phyloP scores from a whole-genome alignment of 2,797 vertebrate species.

The Phrynocephalus vlangalii region DNA sequence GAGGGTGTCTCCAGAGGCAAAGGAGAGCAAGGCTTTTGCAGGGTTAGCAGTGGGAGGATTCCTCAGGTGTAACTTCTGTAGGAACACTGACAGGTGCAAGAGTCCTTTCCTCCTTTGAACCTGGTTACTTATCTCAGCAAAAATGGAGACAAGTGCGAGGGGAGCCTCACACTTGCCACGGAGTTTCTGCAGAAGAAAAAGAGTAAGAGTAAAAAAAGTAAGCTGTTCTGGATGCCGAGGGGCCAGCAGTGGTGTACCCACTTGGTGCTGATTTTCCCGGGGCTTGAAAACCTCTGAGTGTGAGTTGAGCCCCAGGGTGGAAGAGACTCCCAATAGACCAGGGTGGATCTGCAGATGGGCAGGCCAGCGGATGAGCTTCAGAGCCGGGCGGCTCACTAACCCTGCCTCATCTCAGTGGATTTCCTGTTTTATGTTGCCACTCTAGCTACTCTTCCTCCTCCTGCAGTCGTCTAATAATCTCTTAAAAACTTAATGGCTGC shows the following conservation, averaged over 20 bases:
- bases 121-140: not conserved
- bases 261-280: not conserved
- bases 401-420: not conserved
- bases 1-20: too few relatives aligned
- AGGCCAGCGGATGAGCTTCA: not conserved
- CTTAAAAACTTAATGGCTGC: constrained; percentile 21
- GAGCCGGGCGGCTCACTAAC: not conserved
- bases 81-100: not conserved
- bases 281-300: not conserved
- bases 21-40: not conserved
- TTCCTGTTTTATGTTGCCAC: not conserved
- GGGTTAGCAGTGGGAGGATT: not conserved
- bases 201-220: too few relatives aligned
- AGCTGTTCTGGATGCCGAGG: not conserved
- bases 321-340: not conserved
- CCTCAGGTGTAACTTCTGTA: not conserved
- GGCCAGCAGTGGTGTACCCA: not conserved
- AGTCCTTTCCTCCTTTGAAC: not conserved
- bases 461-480: constrained; percentile 3
- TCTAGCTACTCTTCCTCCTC: constrained; percentile 21
- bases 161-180: not conserved
- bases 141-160: not conserved
- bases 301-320: not conserved
- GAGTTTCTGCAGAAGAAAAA: not conserved
- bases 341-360: not conserved